phyloP scores from a whole-genome alignment of 2,797 vertebrate species.

The Spinus pinus region DNA sequence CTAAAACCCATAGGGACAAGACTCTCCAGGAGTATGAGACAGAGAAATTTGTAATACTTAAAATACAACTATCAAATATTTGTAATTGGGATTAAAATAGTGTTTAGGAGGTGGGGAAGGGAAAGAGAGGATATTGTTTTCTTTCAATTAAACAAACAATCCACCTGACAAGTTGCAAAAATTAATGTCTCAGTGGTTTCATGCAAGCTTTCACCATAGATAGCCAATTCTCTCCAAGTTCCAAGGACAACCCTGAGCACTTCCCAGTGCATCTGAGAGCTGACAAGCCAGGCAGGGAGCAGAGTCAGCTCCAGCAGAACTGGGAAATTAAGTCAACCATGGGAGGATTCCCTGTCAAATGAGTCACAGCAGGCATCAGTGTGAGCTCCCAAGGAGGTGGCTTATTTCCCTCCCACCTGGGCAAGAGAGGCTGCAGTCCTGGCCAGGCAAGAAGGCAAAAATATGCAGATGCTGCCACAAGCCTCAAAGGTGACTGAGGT shows the following conservation, averaged over 20 bases:
- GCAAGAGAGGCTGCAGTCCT: neutral
- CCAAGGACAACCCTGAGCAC: neutral
- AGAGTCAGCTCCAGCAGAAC: neutral
- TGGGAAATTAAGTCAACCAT: neutral
- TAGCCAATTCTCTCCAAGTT: neutral
- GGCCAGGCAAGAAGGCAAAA: neutral
- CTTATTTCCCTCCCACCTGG: neutral
- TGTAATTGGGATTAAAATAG: neutral
- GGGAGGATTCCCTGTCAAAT: neutral
- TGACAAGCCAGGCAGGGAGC: neutral
- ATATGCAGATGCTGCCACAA: neutral
- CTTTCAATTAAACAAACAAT: neutral
- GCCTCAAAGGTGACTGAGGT: neutral
- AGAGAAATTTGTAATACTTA: neutral
- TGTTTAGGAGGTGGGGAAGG: no score
- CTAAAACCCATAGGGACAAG: neutral
- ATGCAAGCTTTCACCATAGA: neutral
- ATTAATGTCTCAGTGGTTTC: neutral
- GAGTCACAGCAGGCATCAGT: neutral
- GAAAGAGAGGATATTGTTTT: neutral
- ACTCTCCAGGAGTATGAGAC: neutral
- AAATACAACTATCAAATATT: neutral
- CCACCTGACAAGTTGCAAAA: neutral
- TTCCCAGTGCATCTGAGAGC: conserved; percentile 4
- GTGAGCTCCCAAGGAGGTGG: neutral